These are phyloP conservation scores for Centropus bengalensis DNA, from an alignment of 2,113 vertebrate species.

Conservation along the genomic window DNA sequence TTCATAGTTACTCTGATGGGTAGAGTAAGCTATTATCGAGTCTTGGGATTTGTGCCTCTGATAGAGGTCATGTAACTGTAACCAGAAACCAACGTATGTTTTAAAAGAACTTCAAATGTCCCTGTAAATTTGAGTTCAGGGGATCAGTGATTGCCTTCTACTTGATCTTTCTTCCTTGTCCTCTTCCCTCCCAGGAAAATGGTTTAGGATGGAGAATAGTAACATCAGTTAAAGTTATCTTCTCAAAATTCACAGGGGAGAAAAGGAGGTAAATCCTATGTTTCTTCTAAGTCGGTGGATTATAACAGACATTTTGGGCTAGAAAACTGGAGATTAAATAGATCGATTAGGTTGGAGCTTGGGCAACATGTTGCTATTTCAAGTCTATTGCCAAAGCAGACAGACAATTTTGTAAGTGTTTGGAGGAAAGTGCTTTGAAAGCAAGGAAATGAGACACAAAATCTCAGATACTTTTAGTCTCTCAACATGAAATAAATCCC, in stretches of 20 bases:
- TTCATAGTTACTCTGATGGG: not conserved
- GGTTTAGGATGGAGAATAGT: not conserved
- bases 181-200: not conserved
- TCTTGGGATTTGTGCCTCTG: not conserved
- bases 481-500: not conserved
- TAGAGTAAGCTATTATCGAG: not conserved
- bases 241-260: not conserved
- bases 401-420: not conserved
- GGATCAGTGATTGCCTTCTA: not conserved
- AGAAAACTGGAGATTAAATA: not conserved
- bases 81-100: not conserved
- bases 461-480: not conserved
- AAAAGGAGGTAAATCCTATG: not conserved
- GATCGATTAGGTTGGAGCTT: not conserved
- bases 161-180: not conserved
- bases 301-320: not conserved
- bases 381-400: not conserved
- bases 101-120: not conserved
- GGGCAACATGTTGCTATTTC: fast-evolving
- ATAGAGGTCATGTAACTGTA: not conserved
- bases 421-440: not conserved
- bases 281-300: not conserved
- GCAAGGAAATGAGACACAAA: not conserved
- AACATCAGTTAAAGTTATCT: not conserved
- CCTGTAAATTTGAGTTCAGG: not conserved